phyloP scores from a whole-genome alignment of 2,797 vertebrate genomes.

The Sylvilagus floridanus region DNA sequence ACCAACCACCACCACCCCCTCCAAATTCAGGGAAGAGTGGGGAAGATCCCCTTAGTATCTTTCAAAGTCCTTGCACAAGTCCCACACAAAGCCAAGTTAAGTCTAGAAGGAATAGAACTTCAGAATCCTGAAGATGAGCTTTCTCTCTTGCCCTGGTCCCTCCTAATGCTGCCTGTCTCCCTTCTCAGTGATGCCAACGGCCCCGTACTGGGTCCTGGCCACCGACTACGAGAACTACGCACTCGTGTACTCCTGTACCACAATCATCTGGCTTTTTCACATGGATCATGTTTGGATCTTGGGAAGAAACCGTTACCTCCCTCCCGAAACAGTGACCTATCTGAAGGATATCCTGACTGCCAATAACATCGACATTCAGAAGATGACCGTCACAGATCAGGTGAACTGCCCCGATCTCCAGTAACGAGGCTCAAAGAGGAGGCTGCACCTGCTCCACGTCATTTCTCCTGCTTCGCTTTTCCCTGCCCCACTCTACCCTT shows the following conservation, averaged over 20 bases:
- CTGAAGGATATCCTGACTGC: constrained; percentile 90
- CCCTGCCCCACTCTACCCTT: neutral
- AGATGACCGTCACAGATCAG: constrained; percentile 92
- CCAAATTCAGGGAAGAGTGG: neutral
- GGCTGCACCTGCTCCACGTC: neutral
- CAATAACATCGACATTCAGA: constrained; percentile 90
- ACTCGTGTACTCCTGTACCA: constrained; percentile 94
- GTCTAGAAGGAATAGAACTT: neutral
- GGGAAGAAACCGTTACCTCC: constrained; percentile 90
- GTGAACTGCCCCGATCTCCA: constrained; percentile 89
- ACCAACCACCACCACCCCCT: neutral
- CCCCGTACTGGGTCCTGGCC: constrained; percentile 94
- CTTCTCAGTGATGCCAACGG: constrained; percentile 91
- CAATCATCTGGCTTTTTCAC: constrained; percentile 92
- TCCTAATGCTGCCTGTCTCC: constrained; percentile 45
- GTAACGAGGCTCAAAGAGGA: constrained; percentile 58
- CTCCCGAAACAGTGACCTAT: constrained; percentile 87
- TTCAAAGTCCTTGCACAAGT: neutral
- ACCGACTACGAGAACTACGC: constrained; percentile 94
- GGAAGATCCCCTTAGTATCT: neutral
- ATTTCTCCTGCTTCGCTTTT: constrained; percentile 51
- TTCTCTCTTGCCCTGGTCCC: neutral
- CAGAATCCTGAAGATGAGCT: neutral
- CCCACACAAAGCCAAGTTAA: neutral
- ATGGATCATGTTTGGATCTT: constrained; percentile 94